These are phyloP conservation scores for Oplegnathus fasciatus DNA, from an alignment of 2,113 vertebrate species.

Conservation along the genomic window DNA sequence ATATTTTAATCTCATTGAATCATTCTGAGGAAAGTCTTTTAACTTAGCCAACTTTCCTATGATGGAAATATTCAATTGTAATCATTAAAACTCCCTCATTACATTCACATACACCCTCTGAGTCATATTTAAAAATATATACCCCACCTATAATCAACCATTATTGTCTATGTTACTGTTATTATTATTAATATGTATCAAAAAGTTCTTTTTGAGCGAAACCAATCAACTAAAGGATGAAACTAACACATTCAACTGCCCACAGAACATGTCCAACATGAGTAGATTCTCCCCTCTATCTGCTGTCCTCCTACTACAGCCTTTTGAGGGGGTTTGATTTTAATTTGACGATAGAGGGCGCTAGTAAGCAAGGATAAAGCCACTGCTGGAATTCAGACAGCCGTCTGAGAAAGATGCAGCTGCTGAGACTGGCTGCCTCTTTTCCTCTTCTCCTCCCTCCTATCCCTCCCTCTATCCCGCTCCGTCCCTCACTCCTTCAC, in stretches of 20 bases:
- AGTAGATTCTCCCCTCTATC: neutral
- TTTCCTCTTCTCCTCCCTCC: neutral
- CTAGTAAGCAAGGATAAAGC: constrained; percentile 77
- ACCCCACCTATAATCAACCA: neutral
- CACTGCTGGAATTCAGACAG: constrained; percentile 77
- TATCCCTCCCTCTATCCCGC: constrained; percentile 10
- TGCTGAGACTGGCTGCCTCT: constrained; percentile 59
- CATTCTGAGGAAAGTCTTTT: neutral
- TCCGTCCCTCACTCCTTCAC: constrained; percentile 42
- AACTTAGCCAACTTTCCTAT: neutral
- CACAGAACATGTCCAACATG: too few species aligned
- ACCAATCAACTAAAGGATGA: neutral
- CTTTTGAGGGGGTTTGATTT: neutral
- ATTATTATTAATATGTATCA: too few species aligned
- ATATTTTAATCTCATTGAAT: neutral
- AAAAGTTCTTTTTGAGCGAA: neutral
- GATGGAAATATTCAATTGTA: neutral
- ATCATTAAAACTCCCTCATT: neutral
- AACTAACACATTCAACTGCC: neutral
- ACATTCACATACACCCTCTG: neutral
- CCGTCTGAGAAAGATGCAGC: constrained; percentile 68
- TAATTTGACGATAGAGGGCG: constrained; percentile 83
- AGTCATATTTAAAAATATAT: neutral
- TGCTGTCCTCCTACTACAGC: neutral
- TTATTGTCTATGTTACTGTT: neutral